Evolutionary conservation across 2,888 invertebrate genomes (phyloP), one percentile per base, ranked within the genome.

Genomic region (Brachynemurus nebulosus): DNA sequence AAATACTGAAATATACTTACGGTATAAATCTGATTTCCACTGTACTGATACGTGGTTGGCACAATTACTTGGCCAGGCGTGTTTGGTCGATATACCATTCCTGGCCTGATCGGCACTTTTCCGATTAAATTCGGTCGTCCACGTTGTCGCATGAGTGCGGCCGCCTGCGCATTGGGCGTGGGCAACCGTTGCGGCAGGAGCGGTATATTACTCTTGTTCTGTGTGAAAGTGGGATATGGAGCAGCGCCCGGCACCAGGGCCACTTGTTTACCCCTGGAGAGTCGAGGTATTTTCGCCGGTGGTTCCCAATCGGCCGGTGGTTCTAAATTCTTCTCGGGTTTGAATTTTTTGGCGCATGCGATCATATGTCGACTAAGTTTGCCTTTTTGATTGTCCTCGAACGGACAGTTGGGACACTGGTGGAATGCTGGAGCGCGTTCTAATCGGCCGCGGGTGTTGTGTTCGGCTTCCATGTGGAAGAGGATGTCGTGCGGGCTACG

Each of bases 221-320:
- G 66, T 47, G 64, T 66, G 43, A 66, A 65, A 2, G 69, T 62
- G 51, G 69, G 71, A 54, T 74, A 70, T 17, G 59, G 54, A 12
- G 62, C 59, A 42, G 68, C 54, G n/a, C 54, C 53, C 16, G 49
- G 53, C 16, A 48, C 48, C 11, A 55, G 40, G n/a, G 58, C 61
- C 23, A 57, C 57, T 45, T 61, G 63, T 48, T 65, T 58, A 58
- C 64, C 59, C 47, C 64, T 59, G 44, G 64, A 64, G 56, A 82
- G 72, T 67, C 84, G 77, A 48, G 90, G 88, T 65, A 91, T 89
- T 65, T 92, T 91, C 4, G 91, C 91, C 1, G 92, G 92, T 2
- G 90, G 90, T 58, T 91, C 91, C 86, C 89, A 91, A 58, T 91
- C 91, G 2, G 78, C 66, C 0, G 91, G 86, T 4, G 92, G 91